phyloP scores from a whole-genome alignment of 2,113 vertebrate genomes.

The Lepidothrix coronata region DNA sequence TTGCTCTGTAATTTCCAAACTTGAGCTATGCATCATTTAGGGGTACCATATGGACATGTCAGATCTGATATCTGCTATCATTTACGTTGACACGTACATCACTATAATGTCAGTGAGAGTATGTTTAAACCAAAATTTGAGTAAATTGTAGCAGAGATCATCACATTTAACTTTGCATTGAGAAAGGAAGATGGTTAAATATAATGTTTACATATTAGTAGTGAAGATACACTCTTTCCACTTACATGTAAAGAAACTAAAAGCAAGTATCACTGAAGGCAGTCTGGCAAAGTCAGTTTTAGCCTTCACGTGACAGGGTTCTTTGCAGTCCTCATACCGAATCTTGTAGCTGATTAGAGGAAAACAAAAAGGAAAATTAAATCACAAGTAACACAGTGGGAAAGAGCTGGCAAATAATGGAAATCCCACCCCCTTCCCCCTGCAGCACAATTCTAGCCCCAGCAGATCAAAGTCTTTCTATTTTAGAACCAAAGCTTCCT shows the following conservation, averaged over 20 bases:
- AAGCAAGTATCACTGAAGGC: neutral
- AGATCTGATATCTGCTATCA: neutral
- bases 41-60: neutral
- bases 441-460: neutral
- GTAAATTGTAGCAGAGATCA: neutral
- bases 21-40: neutral
- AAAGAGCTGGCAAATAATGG: slow-evolving; percentile 36
- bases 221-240: neutral
- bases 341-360: neutral
- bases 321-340: neutral
- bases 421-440: neutral
- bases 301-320: neutral
- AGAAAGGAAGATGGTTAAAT: neutral
- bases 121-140: neutral
- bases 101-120: neutral
- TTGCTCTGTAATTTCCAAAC: neutral
- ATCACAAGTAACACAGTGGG: slow-evolving; percentile 5
- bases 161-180: neutral
- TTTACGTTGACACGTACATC: neutral
- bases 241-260: neutral
- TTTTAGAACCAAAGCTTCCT: slow-evolving; percentile 64
- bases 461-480: slow-evolving; percentile 57
- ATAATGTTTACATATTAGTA: neutral
- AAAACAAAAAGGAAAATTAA: slow-evolving; percentile 12
- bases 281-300: neutral